Evolutionary conservation across 2,888 invertebrate species (phyloP).

Genomic region (Ephialtes manifestator): DNA sequence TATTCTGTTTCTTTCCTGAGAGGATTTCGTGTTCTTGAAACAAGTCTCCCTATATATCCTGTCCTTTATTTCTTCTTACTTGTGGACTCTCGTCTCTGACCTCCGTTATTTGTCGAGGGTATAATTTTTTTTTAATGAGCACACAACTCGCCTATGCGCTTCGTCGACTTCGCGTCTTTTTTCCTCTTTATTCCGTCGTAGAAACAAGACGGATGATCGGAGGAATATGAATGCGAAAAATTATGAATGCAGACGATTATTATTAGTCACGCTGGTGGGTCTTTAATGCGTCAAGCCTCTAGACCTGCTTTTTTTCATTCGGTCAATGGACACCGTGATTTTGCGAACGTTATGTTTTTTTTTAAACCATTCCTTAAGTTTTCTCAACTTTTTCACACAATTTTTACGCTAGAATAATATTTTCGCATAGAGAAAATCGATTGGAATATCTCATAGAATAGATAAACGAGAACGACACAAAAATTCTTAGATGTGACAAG

Average conservation of each 20-base stretch:
- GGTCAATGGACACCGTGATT: constrained; percentile 46
- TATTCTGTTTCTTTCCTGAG: neutral
- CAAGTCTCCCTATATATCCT: neutral
- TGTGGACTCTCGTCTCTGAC: constrained; percentile 16
- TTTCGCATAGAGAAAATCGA: too few species aligned
- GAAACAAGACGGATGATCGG: constrained; percentile 24
- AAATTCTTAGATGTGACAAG: too few species aligned
- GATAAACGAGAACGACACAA: too few species aligned
- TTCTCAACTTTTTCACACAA: neutral
- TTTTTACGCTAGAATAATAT: too few species aligned
- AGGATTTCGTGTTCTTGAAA: neutral
- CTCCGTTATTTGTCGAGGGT: constrained; percentile 33
- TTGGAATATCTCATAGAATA: too few species aligned
- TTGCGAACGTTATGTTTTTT: constrained; percentile 6
- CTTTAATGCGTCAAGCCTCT: constrained; percentile 34
- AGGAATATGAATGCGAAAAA: constrained; percentile 35
- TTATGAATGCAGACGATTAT: constrained; percentile 4
- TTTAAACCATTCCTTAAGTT: neutral
- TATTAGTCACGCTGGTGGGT: constrained; percentile 53
- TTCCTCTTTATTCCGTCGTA: constrained; percentile 38
- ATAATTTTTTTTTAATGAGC: constrained; percentile 51
- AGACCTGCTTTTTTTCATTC: constrained; percentile 38
- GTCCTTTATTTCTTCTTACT: neutral
- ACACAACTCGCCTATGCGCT: constrained; percentile 35
- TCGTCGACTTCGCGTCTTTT: constrained; percentile 38